These are phyloP conservation scores for Myiozetetes cayanensis DNA, from an alignment of 2,113 vertebrate species.

Conservation along the genomic window DNA sequence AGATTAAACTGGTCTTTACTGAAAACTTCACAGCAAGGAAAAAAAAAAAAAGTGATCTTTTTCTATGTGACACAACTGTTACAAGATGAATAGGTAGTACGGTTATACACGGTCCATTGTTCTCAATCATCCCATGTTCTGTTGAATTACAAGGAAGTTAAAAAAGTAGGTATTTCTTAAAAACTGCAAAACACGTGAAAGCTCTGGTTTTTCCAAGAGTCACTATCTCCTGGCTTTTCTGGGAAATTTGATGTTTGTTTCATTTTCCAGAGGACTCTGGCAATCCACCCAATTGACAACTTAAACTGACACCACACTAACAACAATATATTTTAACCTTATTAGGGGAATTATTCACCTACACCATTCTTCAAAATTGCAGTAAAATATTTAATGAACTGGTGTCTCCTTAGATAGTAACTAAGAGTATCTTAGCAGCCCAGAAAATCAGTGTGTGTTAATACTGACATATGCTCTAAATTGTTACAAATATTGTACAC, in stretches of 20 bases:
- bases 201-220: neutral
- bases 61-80: neutral
- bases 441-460: neutral
- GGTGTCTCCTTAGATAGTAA: neutral
- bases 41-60: neutral
- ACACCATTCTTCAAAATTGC: neutral
- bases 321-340: neutral
- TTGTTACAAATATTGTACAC: neutral
- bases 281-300: neutral
- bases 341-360: neutral
- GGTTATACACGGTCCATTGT: neutral
- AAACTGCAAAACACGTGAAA: neutral
- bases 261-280: neutral
- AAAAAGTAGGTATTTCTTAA: neutral
- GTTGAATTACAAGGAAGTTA: neutral
- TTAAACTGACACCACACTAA: neutral
- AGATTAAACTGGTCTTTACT: neutral
- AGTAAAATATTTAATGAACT: neutral
- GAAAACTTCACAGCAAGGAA: neutral
- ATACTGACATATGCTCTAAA: neutral
- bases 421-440: neutral
- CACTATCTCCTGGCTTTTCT: neutral
- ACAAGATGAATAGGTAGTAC: neutral
- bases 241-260: neutral
- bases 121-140: neutral